Evolutionary conservation across 2,888 invertebrate genomes (phyloP).

Genomic region (Nemotelus nigrinus): DNA sequence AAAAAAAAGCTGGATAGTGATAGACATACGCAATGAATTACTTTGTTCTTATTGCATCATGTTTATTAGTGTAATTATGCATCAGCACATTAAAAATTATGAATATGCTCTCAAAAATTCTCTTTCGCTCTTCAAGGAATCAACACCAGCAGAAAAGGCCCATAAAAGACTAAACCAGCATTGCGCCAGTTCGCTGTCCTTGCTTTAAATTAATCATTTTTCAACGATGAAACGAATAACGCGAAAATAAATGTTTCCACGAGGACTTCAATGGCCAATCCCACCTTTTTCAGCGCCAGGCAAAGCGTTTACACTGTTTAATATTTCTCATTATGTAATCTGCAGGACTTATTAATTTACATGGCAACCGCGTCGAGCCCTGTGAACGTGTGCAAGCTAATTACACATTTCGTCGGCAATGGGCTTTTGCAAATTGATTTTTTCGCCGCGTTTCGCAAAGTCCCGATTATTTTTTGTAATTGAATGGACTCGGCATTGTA

Average conservation of each 20-base stretch:
- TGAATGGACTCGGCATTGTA: constrained; percentile 7
- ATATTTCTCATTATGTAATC: background rate
- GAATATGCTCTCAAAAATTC: no score
- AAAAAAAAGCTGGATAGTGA: no score
- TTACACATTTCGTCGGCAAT: background rate
- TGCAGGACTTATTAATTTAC: constrained; percentile 11
- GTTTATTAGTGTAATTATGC: no score
- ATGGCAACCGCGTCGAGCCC: background rate
- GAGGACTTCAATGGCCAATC: background rate
- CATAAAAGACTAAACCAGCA: no score
- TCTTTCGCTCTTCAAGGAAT: no score
- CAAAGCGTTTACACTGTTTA: background rate
- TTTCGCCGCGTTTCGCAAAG: background rate
- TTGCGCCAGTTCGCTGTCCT: no score
- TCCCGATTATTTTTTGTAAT: constrained; percentile 16
- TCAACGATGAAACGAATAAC: no score
- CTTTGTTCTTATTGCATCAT: no score
- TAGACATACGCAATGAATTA: no score
- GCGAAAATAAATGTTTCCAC: background rate
- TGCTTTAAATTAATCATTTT: no score
- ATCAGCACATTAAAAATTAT: no score
- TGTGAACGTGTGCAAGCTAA: background rate
- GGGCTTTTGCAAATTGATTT: constrained; percentile 11
- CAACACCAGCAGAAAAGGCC: no score
- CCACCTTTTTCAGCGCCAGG: background rate